These are phyloP conservation scores for Euphonia xanthogaster DNA, from an alignment of 2,797 vertebrate species.

Conservation along the genomic window DNA sequence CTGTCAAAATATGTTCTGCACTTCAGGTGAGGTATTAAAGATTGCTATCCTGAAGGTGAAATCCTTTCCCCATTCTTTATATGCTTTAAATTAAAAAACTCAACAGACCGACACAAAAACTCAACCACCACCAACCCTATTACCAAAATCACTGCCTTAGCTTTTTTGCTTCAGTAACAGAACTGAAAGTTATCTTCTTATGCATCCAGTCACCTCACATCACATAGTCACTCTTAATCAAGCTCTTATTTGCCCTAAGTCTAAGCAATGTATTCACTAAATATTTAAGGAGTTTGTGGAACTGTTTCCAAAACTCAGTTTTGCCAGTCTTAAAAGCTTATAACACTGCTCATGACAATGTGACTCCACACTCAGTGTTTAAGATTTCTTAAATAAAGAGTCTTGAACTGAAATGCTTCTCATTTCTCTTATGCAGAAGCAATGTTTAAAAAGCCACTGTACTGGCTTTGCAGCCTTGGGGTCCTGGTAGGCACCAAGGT, in stretches of 20 bases:
- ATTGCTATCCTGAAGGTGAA: background rate
- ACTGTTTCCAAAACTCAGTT: background rate
- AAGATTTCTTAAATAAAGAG: background rate
- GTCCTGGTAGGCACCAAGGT: background rate
- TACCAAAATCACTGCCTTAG: background rate
- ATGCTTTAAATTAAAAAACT: background rate
- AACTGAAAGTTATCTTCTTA: background rate
- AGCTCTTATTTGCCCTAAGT: background rate
- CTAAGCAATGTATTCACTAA: background rate
- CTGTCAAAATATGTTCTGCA: background rate
- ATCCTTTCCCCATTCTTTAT: background rate
- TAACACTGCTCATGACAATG: background rate
- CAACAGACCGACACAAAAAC: background rate
- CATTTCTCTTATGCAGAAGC: background rate
- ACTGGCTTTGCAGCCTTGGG: background rate
- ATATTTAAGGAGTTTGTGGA: background rate
- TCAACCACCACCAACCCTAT: background rate
- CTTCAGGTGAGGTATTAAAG: background rate
- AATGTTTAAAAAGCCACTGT: background rate
- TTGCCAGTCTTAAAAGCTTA: background rate
- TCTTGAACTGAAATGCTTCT: background rate
- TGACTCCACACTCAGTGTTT: background rate
- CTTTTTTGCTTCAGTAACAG: background rate
- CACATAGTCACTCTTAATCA: background rate
- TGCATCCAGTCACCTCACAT: rapidly evolving